Conservation (phyloP, 1,140 invertebrate species). For the Propsilocerus akamusi region DNA sequence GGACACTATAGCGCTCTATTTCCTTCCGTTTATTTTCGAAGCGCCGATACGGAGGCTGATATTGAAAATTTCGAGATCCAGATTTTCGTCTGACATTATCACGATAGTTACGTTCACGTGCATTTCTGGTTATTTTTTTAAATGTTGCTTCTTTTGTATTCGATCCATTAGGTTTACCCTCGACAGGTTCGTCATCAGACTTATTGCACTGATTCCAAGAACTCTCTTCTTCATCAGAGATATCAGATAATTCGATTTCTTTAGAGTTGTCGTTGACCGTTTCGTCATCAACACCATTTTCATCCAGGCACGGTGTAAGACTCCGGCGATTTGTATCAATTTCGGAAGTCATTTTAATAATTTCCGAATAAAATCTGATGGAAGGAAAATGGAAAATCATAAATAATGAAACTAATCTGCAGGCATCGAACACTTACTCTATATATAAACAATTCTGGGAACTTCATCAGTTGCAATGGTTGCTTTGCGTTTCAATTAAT, state of each 20-base stretch:
- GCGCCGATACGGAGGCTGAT: too few species aligned
- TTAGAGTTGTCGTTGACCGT: not conserved
- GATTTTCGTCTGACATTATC: conserved; percentile 27
- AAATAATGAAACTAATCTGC: too few species aligned
- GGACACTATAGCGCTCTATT: conserved; percentile 61
- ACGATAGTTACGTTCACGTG: conserved; percentile 65
- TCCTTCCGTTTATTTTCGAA: conserved; percentile 47
- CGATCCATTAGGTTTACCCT: conserved; percentile 18
- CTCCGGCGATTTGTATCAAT: too few species aligned
- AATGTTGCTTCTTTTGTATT: conserved; percentile 34
- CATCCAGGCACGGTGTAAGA: not conserved
- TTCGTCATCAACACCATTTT: not conserved
- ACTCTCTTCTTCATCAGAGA: not conserved
- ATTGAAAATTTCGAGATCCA: not conserved
- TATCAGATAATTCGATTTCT: not conserved
- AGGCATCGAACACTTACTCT: too few species aligned
- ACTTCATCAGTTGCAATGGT: too few species aligned
- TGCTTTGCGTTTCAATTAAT: too few species aligned
- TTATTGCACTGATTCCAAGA: not conserved
- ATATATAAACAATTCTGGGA: too few species aligned
- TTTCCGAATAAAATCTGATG: too few species aligned
- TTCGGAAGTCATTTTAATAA: too few species aligned
- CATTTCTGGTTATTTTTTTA: conserved; percentile 62
- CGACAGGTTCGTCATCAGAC: conserved; percentile 14
- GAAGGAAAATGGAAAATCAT: too few species aligned